These are phyloP conservation scores for Trichopoda pennipes DNA, from an alignment of 2,888 invertebrate genomes.

Conservation along the genomic window DNA sequence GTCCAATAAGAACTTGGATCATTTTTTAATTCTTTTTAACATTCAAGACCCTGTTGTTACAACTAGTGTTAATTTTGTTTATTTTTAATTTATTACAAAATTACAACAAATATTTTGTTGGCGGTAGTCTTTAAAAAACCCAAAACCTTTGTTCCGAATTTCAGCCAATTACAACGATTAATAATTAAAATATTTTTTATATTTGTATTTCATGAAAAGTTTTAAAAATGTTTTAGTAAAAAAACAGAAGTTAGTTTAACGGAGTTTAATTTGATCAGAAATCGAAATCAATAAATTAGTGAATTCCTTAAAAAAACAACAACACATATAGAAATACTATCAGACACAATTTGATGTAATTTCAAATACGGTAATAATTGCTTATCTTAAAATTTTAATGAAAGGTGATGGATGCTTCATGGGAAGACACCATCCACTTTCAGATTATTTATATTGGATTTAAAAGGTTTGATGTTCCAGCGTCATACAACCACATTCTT, in stretches of 20 bases:
- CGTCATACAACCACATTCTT: slow-evolving; percentile 10
- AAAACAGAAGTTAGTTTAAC: not conserved
- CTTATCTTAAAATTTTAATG: too few relatives aligned
- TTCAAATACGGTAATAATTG: not conserved
- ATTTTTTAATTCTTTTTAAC: too few relatives aligned
- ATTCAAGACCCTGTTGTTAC: not conserved
- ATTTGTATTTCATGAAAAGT: not conserved
- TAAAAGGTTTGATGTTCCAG: slow-evolving; percentile 11
- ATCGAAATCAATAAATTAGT: not conserved
- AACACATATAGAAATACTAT: not conserved
- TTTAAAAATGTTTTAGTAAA: not conserved
- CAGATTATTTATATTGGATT: not conserved
- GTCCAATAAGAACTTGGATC: too few relatives aligned
- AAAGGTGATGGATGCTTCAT: not conserved
- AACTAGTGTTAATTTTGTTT: slow-evolving; percentile 29
- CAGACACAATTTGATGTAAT: not conserved
- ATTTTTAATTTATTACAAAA: slow-evolving; percentile 10
- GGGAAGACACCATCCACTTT: not conserved
- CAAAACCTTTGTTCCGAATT: slow-evolving; percentile 1
- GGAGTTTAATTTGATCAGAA: slow-evolving; percentile 36
- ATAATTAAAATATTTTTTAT: slow-evolving; percentile 30
- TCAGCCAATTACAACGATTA: not conserved
- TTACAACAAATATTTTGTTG: slow-evolving; percentile 6
- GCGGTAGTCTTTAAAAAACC: slow-evolving; percentile 27
- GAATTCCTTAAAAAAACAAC: not conserved